These are phyloP conservation scores for Drosophila mayaguana DNA, from an alignment of 2,888 invertebrate species.

Conservation along the genomic window DNA sequence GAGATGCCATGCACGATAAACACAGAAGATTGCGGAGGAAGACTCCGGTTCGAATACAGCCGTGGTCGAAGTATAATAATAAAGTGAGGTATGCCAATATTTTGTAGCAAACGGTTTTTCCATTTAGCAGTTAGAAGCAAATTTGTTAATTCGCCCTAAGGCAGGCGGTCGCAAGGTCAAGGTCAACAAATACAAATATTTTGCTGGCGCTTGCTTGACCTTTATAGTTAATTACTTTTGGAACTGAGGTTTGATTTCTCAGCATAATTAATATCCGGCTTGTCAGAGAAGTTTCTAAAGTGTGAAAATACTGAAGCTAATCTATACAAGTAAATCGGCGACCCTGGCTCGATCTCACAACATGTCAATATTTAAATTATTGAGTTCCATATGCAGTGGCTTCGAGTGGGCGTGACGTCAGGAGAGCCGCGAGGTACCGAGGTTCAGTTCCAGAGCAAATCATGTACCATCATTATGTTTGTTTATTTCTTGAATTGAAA, in stretches of 20 bases:
- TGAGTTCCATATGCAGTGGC: not conserved
- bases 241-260: not conserved
- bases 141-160: constrained; percentile 2
- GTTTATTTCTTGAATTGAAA: not conserved
- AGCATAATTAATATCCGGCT: not conserved
- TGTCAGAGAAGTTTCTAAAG: not conserved
- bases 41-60: not conserved
- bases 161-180: constrained; percentile 4
- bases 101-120: not conserved
- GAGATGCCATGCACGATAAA: not conserved
- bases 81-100: not conserved
- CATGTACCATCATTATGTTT: not conserved
- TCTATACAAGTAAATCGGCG: not conserved
- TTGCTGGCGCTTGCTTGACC: not conserved
- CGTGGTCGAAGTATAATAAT: not conserved
- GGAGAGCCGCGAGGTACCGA: too few relatives aligned
- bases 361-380: not conserved
- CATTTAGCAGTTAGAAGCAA: not conserved
- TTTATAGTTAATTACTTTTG: not conserved
- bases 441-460: not conserved
- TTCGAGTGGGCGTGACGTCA: not conserved
- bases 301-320: not conserved
- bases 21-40: too few relatives aligned
- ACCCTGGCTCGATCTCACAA: not conserved
- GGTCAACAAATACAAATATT: not conserved